Conservation (phyloP, 2,113 vertebrate genomes). For the Caranx melampygus region DNA sequence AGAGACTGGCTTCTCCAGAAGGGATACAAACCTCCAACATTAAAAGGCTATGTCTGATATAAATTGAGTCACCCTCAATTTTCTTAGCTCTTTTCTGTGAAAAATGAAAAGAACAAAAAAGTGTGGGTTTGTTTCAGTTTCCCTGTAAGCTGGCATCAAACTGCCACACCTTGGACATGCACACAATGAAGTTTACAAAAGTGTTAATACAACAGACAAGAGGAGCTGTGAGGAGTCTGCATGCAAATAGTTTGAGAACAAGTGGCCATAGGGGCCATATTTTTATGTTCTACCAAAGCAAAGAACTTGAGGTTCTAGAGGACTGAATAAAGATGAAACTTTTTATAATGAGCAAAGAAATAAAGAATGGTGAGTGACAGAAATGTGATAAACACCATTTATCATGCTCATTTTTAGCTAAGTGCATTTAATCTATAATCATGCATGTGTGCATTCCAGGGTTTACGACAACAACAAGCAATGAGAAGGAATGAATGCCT, state of each 20-base stretch:
- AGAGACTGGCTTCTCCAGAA: constrained; percentile 79
- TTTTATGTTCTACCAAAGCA: constrained; percentile 34
- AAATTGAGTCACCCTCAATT: constrained; percentile 99
- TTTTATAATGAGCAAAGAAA: constrained; percentile 47
- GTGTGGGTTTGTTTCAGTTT: constrained; percentile 75
- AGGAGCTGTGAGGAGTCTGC: constrained; percentile 54
- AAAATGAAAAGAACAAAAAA: constrained; percentile 83
- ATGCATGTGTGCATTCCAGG: constrained; percentile 74
- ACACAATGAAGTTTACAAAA: constrained; percentile 43
- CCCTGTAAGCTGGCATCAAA: constrained; percentile 52
- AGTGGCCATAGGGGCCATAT: constrained; percentile 18
- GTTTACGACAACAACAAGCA: constrained; percentile 66
- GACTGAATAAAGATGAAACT: constrained; percentile 17
- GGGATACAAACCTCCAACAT: constrained; percentile 99
- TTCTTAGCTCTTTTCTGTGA: constrained; percentile 98
- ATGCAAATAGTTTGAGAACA: constrained; percentile 58
- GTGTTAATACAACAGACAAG: constrained; percentile 55
- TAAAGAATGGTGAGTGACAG: constrained; percentile 50
- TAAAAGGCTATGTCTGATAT: constrained; percentile 99
- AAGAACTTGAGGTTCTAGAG: constrained; percentile 13
- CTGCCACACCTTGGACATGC: constrained; percentile 72
- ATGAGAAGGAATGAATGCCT: constrained; percentile 49
- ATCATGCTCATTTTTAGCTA: constrained; percentile 52
- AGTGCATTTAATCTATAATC: constrained; percentile 43
- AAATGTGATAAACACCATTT: constrained; percentile 62